Evolutionary conservation across 2,113 vertebrate species (phyloP).

Genomic region (Aptenodytes forsteri): DNA sequence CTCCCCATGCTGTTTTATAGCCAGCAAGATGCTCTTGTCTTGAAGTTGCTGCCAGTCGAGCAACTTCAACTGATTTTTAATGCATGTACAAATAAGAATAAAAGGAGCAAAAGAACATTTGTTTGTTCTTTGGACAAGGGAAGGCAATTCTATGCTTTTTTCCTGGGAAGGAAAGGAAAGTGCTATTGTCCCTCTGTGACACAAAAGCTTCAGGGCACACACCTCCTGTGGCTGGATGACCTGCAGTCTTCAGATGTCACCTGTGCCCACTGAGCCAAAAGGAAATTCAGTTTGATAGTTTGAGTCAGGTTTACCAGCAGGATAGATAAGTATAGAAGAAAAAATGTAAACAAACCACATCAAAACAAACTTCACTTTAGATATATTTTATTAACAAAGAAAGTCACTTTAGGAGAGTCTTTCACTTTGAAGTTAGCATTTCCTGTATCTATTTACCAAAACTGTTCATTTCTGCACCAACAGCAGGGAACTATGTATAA

Average conservation of each 20-base stretch:
- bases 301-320: not conserved
- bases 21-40: not conserved
- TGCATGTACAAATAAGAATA: not conserved
- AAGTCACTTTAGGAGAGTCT: not conserved
- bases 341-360: not conserved
- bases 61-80: not conserved
- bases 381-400: not conserved
- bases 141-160: not conserved
- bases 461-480: not conserved
- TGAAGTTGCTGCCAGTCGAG: not conserved
- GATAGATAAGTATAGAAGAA: not conserved
- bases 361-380: not conserved
- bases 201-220: not conserved
- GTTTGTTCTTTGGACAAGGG: not conserved
- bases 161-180: not conserved
- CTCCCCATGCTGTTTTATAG: not conserved
- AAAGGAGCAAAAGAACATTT: not conserved
- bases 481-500: not conserved
- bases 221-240: not conserved
- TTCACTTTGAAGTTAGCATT: not conserved
- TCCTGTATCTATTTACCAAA: not conserved
- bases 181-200: not conserved
- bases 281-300: not conserved
- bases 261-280: not conserved
- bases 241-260: not conserved